Base-by-base conservation (phyloP, 2,888 invertebrate genomes). In the Zhuqinia jingwanae region DNA sequence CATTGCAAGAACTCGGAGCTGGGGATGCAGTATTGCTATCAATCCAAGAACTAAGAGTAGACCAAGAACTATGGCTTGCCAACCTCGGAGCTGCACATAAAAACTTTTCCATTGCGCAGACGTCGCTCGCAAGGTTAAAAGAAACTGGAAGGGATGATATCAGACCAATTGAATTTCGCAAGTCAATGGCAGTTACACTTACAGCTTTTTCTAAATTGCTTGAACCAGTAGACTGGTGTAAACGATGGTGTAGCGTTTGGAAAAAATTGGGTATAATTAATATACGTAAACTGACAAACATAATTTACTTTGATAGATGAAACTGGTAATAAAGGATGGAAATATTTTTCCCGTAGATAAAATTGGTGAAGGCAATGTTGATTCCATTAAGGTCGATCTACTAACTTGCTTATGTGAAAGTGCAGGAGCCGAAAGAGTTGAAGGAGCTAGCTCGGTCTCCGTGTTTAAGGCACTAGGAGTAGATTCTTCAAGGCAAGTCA, bases 61-160 rank as follows among this genome's bases (percentile, higher is more conserved):
- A 80, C 10, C 73, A 85, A 47, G 80, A 85, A 11, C 20, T 85
- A 17, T 85, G 85, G 85, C 65, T 85, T 13, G 50, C 79, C 13
- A 73, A 80, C 42, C 47, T 85, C 0, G 85, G 85, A 22, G 58
- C 73, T 0, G 0, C 20, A 2, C 79, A 79, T 17, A 79, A 80
- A 63, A 85, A 73, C 13, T 75, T 22, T 30, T 13, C 50, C 0
- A 17, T 65, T 3, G 36, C 85, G 6, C 73, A 60, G 2, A 17
- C 17, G 17, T 27, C 47, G 8, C 36, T 85, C 13, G 10, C 10
- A n/a, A 20, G 80, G n/a, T 22, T 85, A 11, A 53, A 80, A 15
- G 11, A n/a, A 1, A 27, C 53, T 3, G 53, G 79, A 17, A 70
- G 13, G 13, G 85, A 63, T 8, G 25, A 80, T 25, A 27, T 85